A percentile compares a stretch with the other conserved stretches of the same genome.
Evolutionary conservation across 2,113 vertebrate species (phyloP).

Genomic region (Pionites leucogaster): DNA sequence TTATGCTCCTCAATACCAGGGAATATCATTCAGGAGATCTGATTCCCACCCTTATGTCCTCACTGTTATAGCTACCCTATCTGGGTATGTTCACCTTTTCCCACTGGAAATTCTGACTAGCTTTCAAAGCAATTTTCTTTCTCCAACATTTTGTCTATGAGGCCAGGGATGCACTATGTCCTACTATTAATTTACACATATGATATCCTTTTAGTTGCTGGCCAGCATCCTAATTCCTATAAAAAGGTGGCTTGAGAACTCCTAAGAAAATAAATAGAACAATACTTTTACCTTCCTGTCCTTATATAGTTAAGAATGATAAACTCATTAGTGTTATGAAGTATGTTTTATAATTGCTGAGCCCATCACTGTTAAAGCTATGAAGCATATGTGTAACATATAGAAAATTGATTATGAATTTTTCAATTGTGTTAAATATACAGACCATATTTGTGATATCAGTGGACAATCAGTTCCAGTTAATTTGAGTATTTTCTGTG

Average conservation of each 20-base stretch:
- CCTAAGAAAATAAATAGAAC: not conserved
- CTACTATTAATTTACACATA: not conserved
- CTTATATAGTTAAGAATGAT: not conserved
- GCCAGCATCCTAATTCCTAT: not conserved
- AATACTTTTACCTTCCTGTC: not conserved
- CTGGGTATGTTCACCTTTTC: not conserved
- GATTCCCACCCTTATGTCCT: not conserved
- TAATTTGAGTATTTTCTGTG: not conserved
- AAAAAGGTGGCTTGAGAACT: not conserved
- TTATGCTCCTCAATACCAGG: not conserved
- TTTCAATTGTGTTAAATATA: not conserved
- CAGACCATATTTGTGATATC: not conserved
- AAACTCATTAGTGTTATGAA: not conserved
- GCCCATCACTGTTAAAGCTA: not conserved
- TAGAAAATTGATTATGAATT: not conserved
- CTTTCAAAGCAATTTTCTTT: not conserved
- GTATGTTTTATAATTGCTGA: not conserved
- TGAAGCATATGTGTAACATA: not conserved
- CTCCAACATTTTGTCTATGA: not conserved
- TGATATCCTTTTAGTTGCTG: not conserved
- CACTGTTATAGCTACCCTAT: not conserved
- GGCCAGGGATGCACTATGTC: not conserved
- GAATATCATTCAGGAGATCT: not conserved
- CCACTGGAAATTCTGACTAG: not conserved
- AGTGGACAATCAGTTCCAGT: not conserved